Conservation (phyloP, 2,888 invertebrate genomes). For the Mythimna vitellina region DNA sequence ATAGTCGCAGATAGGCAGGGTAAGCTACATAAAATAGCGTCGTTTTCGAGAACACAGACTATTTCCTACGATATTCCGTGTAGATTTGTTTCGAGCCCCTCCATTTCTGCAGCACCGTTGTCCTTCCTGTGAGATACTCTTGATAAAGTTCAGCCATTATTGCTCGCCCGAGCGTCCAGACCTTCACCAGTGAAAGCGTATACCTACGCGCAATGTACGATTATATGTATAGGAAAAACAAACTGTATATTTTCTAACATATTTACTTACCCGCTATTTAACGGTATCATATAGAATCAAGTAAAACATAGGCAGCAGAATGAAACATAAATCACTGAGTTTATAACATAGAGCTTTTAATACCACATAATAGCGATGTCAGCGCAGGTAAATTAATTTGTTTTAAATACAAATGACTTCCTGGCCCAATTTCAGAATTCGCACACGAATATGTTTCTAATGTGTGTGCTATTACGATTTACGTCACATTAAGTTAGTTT, state of each 20-base stretch:
- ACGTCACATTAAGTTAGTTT: conserved; percentile 55
- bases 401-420: conserved; percentile 39
- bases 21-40: neutral
- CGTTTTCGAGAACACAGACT: neutral
- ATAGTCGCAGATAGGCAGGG: neutral
- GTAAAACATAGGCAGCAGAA: neutral
- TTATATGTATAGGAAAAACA: neutral
- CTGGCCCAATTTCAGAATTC: conserved; percentile 27
- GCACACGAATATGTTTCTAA: conserved; percentile 41
- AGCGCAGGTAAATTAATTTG: conserved; percentile 33
- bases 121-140: conserved; percentile 23
- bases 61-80: conserved; percentile 16
- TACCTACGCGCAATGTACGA: neutral
- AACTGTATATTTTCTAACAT: no score
- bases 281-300: neutral
- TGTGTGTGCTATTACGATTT: conserved; percentile 49
- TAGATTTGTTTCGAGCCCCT: conserved; percentile 13
- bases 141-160: conserved; percentile 33
- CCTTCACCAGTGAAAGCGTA: neutral
- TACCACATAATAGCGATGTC: neutral
- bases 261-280: neutral
- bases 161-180: neutral
- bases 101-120: conserved; percentile 8
- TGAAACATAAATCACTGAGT: neutral
- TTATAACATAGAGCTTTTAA: conserved; percentile 13